A percentile compares a stretch with the other conserved stretches of the same genome.
Evolutionary conservation across 2,113 vertebrate species (phyloP).

Genomic region (Paradisaea rubra): DNA sequence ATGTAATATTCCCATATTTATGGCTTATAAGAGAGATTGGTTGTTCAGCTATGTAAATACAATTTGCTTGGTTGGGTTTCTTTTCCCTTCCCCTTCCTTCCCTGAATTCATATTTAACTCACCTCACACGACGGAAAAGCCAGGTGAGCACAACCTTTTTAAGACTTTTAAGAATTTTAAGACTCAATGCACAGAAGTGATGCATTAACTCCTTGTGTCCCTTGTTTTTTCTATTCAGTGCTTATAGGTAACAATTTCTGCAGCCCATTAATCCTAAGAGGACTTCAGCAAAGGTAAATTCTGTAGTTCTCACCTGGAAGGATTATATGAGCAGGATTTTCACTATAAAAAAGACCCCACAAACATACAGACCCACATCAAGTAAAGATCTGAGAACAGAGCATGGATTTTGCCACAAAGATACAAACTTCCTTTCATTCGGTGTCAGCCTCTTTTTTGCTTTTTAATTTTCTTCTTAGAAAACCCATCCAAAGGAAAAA

Average conservation of each 20-base stretch:
- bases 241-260: neutral
- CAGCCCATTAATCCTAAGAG: neutral
- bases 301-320: neutral
- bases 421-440: neutral
- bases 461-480: neutral
- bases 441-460: neutral
- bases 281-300: neutral
- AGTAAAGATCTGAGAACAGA: neutral
- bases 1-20: neutral
- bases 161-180: neutral
- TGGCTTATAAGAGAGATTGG: neutral
- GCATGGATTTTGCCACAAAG: neutral
- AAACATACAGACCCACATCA: neutral
- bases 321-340: neutral
- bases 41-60: neutral
- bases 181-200: neutral
- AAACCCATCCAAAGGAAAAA: neutral
- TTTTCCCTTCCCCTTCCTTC: neutral
- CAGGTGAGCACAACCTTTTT: neutral
- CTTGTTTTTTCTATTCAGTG: neutral
- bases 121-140: neutral
- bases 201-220: neutral
- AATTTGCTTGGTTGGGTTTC: neutral
- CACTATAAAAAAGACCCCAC: neutral
- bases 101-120: neutral